Percentiles rank a stretch among this genome's conserved stretches.
phyloP scores from a whole-genome alignment of 2,888 invertebrate species.

The Drosophila histrio region DNA sequence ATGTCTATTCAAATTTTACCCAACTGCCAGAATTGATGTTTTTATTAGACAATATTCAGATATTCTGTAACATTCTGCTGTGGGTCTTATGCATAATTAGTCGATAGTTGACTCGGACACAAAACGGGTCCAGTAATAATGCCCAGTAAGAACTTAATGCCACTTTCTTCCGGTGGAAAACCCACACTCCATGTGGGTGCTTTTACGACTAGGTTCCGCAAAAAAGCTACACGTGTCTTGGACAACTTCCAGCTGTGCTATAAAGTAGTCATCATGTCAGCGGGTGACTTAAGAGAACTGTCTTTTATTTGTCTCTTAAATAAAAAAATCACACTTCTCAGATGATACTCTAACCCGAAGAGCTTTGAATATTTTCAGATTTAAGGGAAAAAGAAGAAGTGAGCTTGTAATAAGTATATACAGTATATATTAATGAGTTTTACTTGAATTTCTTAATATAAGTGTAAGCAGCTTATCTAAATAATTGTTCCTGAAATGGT shows the following conservation, averaged over 20 bases:
- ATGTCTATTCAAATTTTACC: slow-evolving; percentile 24
- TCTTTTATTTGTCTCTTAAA: neutral
- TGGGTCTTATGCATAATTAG: slow-evolving; percentile 70
- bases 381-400: neutral
- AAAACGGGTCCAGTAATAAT: slow-evolving; percentile 24
- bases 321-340: neutral
- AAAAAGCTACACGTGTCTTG: slow-evolving; percentile 17
- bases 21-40: slow-evolving; percentile 49
- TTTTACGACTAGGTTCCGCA: slow-evolving; percentile 20
- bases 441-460: neutral
- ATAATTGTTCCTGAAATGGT: too few relatives aligned
- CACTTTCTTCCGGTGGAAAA: slow-evolving; percentile 54
- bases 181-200: slow-evolving; percentile 48
- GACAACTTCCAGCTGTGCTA: slow-evolving; percentile 29
- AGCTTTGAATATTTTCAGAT: neutral
- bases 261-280: slow-evolving; percentile 33
- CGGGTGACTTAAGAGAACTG: slow-evolving; percentile 13
- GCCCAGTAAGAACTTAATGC: slow-evolving; percentile 33
- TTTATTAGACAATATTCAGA: slow-evolving; percentile 58
- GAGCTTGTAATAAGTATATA: neutral
- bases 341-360: neutral
- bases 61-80: slow-evolving; percentile 52
- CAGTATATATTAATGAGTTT: neutral
- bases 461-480: neutral
- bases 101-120: slow-evolving; percentile 40